These are phyloP conservation scores for Rhingia rostrata DNA, from an alignment of 2,888 invertebrate species.

Conservation along the genomic window DNA sequence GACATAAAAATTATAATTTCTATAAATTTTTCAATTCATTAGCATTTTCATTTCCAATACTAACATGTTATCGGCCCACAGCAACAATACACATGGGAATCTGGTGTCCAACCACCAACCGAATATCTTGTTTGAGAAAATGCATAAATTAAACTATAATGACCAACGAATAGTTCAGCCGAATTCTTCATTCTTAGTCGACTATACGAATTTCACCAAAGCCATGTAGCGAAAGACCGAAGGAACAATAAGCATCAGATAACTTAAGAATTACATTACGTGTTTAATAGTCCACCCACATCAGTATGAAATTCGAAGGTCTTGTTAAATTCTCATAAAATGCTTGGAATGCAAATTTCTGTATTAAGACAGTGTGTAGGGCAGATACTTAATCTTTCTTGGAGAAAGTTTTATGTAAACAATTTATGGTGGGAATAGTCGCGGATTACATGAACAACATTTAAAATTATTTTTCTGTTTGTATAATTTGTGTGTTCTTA, in stretches of 20 bases:
- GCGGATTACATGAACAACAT: constrained; percentile 66
- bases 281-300: constrained; percentile 65
- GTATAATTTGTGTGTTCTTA: constrained; percentile 62
- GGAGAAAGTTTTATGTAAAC: constrained; percentile 23
- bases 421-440: constrained; percentile 60
- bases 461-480: constrained; percentile 66
- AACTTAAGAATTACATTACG: constrained; percentile 66
- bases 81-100: neutral
- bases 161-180: constrained; percentile 33
- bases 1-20: constrained; percentile 39
- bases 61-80: constrained; percentile 15
- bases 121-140: constrained; percentile 6
- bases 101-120: neutral
- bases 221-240: neutral
- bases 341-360: constrained; percentile 60
- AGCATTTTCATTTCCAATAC: constrained; percentile 54
- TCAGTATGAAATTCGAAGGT: constrained; percentile 44
- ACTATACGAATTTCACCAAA: neutral
- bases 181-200: constrained; percentile 41
- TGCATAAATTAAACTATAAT: constrained; percentile 58
- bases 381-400: constrained; percentile 3
- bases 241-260: constrained; percentile 57
- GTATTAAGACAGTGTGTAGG: neutral
- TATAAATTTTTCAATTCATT: constrained; percentile 52
- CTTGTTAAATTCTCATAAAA: constrained; percentile 38